Conservation (phyloP, 2,113 vertebrate genomes). For the Pristiophorus japonicus region DNA sequence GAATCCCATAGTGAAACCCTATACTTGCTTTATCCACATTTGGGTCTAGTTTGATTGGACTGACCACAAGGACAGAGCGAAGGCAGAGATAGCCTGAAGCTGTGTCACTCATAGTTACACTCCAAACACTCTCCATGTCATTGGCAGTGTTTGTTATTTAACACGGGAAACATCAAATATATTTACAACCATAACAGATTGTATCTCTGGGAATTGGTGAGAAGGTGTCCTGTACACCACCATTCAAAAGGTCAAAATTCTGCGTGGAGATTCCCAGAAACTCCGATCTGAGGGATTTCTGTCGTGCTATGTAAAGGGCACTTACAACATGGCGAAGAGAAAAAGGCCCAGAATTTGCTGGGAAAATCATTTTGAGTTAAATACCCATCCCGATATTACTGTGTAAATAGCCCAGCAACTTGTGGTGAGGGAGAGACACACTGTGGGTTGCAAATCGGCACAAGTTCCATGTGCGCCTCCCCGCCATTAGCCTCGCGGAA, state of each 20-base stretch:
- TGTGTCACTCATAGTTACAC: slow-evolving; percentile 25
- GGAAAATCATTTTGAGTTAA: background rate
- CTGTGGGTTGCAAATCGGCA: background rate
- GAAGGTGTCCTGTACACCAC: background rate
- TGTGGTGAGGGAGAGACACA: too few species aligned
- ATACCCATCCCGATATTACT: background rate
- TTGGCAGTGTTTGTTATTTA: slow-evolving; percentile 8
- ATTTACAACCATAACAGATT: slow-evolving; percentile 29
- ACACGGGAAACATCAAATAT: slow-evolving; percentile 10
- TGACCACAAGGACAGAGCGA: slow-evolving; percentile 4
- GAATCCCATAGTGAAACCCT: background rate
- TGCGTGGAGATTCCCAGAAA: background rate
- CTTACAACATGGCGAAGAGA: background rate
- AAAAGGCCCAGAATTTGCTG: background rate
- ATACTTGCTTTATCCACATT: background rate
- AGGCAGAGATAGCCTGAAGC: slow-evolving; percentile 25
- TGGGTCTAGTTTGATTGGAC: background rate
- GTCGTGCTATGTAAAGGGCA: background rate
- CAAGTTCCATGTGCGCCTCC: background rate
- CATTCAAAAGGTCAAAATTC: slow-evolving; percentile 9
- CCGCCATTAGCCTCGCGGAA: background rate
- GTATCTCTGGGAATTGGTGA: slow-evolving; percentile 20
- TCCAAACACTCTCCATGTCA: slow-evolving; percentile 8
- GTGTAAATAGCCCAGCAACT: background rate
- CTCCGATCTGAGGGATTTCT: background rate